phyloP scores from a whole-genome alignment of 2,113 vertebrate species.

The Ptilorrhoa leucosticta region DNA sequence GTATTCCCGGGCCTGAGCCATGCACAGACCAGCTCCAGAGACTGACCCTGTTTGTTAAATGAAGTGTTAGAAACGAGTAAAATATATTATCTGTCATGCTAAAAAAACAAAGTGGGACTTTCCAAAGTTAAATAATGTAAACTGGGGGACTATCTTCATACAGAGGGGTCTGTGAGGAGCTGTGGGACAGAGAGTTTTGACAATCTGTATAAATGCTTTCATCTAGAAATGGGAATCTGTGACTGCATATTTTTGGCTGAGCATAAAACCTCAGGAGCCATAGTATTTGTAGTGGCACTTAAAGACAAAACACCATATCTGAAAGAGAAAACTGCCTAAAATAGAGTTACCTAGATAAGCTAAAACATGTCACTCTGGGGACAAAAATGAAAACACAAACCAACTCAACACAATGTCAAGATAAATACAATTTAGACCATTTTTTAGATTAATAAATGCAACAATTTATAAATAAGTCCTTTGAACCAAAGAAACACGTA shows the following conservation, averaged over 20 bases:
- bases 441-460: not conserved
- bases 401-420: not conserved
- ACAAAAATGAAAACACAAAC: not conserved
- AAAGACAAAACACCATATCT: not conserved
- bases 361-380: not conserved
- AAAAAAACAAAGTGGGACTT: not conserved
- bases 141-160: not conserved
- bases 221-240: not conserved
- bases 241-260: not conserved
- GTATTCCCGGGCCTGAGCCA: rapidly evolving
- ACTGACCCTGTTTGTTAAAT: not conserved
- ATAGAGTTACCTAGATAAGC: not conserved
- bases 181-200: not conserved
- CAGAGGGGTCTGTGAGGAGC: not conserved
- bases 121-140: not conserved
- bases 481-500: not conserved
- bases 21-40: not conserved
- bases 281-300: not conserved
- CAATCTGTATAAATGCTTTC: not conserved
- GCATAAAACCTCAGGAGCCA: not conserved
- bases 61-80: not conserved
- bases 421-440: not conserved
- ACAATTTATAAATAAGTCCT: not conserved
- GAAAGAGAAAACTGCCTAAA: conserved; percentile 1
- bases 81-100: not conserved